Conservation (phyloP, 2,113 vertebrate species). For the Atlantisia rogersi region DNA sequence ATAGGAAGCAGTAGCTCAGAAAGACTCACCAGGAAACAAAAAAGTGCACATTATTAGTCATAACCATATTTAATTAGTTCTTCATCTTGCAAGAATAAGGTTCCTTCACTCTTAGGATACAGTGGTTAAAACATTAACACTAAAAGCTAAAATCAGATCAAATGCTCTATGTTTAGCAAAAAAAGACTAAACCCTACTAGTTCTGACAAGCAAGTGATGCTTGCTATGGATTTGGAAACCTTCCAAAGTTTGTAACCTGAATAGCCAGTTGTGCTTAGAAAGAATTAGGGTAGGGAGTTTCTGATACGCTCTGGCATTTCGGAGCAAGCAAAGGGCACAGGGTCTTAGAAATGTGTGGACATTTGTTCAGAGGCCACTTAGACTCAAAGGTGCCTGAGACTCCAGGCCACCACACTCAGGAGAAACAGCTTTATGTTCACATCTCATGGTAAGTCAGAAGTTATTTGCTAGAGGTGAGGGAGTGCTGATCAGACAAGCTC, state of each 20-base stretch:
- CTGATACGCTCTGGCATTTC: background rate
- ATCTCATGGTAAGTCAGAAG: background rate
- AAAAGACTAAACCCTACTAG: background rate
- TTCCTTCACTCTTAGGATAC: background rate
- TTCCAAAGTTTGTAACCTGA: background rate
- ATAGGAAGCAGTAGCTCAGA: constrained; percentile 32
- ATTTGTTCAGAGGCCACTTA: background rate
- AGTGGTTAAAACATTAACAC: background rate
- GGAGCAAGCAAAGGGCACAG: background rate
- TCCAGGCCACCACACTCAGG: background rate
- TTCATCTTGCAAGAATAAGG: background rate
- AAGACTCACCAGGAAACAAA: background rate
- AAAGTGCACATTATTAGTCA: background rate
- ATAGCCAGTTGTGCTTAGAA: background rate
- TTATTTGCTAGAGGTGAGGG: background rate
- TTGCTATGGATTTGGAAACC: background rate
- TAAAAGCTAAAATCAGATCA: background rate
- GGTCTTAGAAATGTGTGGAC: fast-evolving
- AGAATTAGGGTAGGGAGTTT: background rate
- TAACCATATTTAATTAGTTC: background rate
- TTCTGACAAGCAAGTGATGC: constrained; percentile 2
- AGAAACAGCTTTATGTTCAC: background rate
- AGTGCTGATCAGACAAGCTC: background rate
- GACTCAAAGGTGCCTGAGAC: background rate
- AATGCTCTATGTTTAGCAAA: background rate